These are phyloP conservation scores for Campopleginae sp. DNA, from an alignment of 2,888 invertebrate genomes.

Conservation along the genomic window DNA sequence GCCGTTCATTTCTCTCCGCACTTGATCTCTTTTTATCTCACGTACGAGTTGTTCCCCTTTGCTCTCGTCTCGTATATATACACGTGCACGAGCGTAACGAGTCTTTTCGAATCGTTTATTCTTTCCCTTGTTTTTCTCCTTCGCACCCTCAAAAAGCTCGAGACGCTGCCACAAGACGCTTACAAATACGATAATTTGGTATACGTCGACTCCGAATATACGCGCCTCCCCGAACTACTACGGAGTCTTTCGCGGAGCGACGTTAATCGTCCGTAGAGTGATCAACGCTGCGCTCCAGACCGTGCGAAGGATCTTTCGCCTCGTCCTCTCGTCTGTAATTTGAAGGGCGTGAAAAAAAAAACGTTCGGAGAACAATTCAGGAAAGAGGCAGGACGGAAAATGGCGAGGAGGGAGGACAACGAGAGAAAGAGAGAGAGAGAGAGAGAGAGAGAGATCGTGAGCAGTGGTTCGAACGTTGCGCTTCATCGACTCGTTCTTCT, in stretches of 20 bases:
- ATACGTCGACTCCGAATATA: constrained; percentile 6
- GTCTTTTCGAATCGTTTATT: background rate
- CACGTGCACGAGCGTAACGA: background rate
- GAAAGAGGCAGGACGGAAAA: constrained; percentile 57
- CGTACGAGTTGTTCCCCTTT: background rate
- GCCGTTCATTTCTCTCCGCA: constrained; percentile 41
- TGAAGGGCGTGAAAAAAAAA: constrained; percentile 69
- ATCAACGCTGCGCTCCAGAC: constrained; percentile 47
- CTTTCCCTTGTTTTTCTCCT: background rate
- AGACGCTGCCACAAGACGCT: constrained; percentile 14
- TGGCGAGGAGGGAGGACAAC: background rate
- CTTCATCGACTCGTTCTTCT: constrained; percentile 37
- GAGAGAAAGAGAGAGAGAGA: constrained; percentile 27
- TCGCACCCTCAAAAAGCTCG: constrained; percentile 21
- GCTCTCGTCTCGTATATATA: constrained; percentile 18
- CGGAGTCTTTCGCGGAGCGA: background rate
- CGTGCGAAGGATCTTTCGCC: constrained; percentile 40
- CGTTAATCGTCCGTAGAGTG: constrained; percentile 22
- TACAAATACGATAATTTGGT: constrained; percentile 42
- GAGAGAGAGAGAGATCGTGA: constrained; percentile 17
- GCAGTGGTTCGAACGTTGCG: constrained; percentile 37
- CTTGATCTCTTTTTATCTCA: constrained; percentile 35
- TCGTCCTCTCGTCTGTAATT: constrained; percentile 59
- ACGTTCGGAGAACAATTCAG: constrained; percentile 8
- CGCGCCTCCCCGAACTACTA: background rate